Conservation (phyloP, 2,113 vertebrate species). For the Hystrix cristata region DNA sequence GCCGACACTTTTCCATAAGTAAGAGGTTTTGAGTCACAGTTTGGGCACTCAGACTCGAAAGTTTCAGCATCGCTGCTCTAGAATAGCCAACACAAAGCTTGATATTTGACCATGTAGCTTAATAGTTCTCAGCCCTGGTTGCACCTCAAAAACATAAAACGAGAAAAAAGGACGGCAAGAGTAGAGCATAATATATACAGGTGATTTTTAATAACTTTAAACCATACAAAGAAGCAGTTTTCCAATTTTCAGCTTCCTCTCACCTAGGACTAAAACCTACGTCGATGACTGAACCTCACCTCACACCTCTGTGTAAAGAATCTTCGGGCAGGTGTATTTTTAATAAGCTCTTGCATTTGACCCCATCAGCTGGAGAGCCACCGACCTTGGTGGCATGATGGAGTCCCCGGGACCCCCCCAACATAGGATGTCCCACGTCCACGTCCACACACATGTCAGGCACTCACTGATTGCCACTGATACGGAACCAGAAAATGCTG, state of each 20-base stretch:
- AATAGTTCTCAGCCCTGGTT: background rate
- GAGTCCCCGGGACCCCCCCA: too few relatives aligned
- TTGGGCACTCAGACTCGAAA: background rate
- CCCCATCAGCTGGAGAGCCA: background rate
- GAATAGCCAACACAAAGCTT: background rate
- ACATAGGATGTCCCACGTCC: background rate
- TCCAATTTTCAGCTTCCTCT: background rate
- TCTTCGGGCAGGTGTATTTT: background rate
- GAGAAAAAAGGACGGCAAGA: background rate
- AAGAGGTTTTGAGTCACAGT: background rate
- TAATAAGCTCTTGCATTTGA: background rate
- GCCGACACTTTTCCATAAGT: background rate
- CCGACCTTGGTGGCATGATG: background rate
- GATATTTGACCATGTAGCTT: background rate
- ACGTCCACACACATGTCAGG: background rate
- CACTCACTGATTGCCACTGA: accelerated
- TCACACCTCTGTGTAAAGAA: background rate
- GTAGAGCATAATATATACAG: background rate
- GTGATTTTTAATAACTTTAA: background rate
- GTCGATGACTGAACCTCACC: background rate
- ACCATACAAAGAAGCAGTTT: background rate
- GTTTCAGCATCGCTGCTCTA: background rate
- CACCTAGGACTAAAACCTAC: background rate
- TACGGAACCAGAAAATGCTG: background rate
- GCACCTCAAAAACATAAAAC: background rate